phyloP scores from a whole-genome alignment of 2,888 invertebrate genomes.

The Tipula vernalis region DNA sequence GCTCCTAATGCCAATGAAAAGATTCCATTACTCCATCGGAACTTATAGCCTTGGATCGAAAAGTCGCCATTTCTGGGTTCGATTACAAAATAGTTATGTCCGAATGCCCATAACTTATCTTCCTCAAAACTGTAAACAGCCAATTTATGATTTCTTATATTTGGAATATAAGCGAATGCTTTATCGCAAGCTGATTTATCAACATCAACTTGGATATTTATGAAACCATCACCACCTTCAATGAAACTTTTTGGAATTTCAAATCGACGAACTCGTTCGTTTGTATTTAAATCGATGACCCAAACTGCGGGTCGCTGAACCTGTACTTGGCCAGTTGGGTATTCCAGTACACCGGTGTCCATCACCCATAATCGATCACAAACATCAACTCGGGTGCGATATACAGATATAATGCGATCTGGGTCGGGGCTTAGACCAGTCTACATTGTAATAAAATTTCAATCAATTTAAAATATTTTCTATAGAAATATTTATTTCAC shows the following conservation, averaged over 20 bases:
- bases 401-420: conserved; percentile 48
- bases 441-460: conserved; percentile 11
- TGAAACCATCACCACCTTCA: conserved; percentile 33
- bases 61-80: conserved; percentile 60
- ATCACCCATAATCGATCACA: conserved; percentile 69
- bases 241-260: conserved; percentile 32
- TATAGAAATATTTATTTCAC: not conserved
- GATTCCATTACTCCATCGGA: conserved; percentile 70
- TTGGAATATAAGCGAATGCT: conserved; percentile 58
- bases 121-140: conserved; percentile 42
- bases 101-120: conserved; percentile 53
- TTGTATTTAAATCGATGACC: conserved; percentile 51
- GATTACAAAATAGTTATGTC: conserved; percentile 61
- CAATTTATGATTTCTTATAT: conserved; percentile 26
- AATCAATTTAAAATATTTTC: too few species aligned
- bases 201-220: conserved; percentile 57
- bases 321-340: conserved; percentile 40
- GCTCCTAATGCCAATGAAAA: conserved; percentile 56
- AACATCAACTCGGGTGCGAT: conserved; percentile 53
- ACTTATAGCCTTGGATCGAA: conserved; percentile 50
- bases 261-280: conserved; percentile 45
- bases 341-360: conserved; percentile 60
- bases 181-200: conserved; percentile 42
- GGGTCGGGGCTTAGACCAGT: conserved; percentile 17
- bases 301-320: conserved; percentile 49